Evolutionary conservation across 2,888 invertebrate genomes (phyloP).

Genomic region (Dyspetes luteomarginatus): DNA sequence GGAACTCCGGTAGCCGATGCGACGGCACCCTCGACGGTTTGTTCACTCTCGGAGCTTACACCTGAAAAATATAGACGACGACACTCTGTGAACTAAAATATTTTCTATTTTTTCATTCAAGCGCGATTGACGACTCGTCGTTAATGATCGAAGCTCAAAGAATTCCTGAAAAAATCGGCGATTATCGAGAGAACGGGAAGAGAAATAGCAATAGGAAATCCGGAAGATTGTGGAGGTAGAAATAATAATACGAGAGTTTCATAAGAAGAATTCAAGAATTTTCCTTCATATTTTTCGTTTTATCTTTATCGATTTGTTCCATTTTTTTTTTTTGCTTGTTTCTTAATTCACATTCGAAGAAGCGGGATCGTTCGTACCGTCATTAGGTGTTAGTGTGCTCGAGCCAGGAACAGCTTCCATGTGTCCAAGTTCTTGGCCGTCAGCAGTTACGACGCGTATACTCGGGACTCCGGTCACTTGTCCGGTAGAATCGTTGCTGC

Average conservation of each 20-base stretch:
- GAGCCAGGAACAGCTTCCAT: constrained; percentile 77
- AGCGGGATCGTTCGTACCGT: constrained; percentile 71
- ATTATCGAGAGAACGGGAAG: background rate
- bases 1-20: constrained; percentile 71
- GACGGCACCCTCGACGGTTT: constrained; percentile 77
- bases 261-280: constrained; percentile 13
- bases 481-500: constrained; percentile 71
- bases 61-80: constrained; percentile 76
- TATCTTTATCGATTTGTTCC: background rate
- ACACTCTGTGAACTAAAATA: background rate
- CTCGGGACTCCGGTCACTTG: constrained; percentile 75
- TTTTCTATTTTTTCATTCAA: no score
- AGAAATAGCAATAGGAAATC: background rate
- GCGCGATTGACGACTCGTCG: no score
- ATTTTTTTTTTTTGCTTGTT: background rate
- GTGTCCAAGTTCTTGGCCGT: constrained; percentile 76
- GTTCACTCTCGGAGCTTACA: constrained; percentile 87
- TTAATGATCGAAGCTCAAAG: no score
- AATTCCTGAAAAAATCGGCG: background rate
- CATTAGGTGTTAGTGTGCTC: constrained; percentile 75
- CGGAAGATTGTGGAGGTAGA: constrained; percentile 27
- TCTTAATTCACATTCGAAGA: constrained; percentile 4
- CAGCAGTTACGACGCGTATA: constrained; percentile 71
- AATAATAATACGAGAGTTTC: constrained; percentile 22
- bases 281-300: constrained; percentile 9